These are phyloP conservation scores for Ceramica pisi DNA, from an alignment of 2,888 invertebrate species.

Conservation along the genomic window DNA sequence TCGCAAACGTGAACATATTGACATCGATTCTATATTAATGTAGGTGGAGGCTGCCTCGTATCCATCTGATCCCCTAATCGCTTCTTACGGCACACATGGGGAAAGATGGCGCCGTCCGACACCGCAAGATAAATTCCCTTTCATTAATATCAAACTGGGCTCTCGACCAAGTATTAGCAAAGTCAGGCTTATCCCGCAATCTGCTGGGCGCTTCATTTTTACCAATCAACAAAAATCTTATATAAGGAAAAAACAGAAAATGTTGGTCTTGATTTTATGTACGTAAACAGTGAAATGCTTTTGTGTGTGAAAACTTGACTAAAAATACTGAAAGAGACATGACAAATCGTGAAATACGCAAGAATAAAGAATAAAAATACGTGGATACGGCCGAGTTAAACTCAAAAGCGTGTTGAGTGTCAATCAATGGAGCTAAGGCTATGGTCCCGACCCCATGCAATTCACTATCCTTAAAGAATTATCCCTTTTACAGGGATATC, in stretches of 20 bases:
- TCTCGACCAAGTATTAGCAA: constrained; percentile 22
- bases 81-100: constrained; percentile 27
- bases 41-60: background rate
- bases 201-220: constrained; percentile 23
- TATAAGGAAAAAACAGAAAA: background rate
- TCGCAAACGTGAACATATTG: constrained; percentile 16
- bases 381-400: background rate
- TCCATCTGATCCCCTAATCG: constrained; percentile 46
- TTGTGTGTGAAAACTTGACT: background rate
- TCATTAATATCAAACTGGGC: constrained; percentile 38
- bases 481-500: constrained; percentile 48
- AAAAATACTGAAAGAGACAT: background rate
- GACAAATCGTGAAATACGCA: background rate
- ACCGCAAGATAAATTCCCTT: constrained; percentile 13
- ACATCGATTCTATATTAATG: constrained; percentile 25
- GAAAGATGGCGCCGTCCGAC: background rate
- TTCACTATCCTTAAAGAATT: constrained; percentile 55
- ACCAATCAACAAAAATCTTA: constrained; percentile 28
- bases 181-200: constrained; percentile 2
- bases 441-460: constrained; percentile 27
- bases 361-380: constrained; percentile 21
- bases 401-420: constrained; percentile 30
- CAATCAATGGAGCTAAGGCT: constrained; percentile 39
- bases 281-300: background rate
- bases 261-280: background rate